A percentile compares a stretch with the other conserved stretches of the same genome.
phyloP scores from a whole-genome alignment of 2,797 vertebrate species.

The Arrhamphus sclerolepis region DNA sequence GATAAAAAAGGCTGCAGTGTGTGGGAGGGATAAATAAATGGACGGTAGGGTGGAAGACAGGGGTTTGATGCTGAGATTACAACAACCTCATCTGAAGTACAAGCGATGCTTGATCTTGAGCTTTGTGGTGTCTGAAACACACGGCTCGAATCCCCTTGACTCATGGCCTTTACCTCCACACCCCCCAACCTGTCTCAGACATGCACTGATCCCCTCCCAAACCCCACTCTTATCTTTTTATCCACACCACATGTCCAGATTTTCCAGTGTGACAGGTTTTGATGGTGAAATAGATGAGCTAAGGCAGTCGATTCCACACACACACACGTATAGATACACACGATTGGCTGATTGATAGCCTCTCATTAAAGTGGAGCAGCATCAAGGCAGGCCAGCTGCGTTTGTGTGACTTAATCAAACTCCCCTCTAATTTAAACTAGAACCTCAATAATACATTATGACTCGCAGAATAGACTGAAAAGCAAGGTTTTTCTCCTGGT shows the following conservation, averaged over 20 bases:
- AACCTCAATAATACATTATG: constrained; percentile 41
- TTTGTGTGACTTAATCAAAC: constrained; percentile 58
- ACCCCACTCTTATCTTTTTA: constrained; percentile 26
- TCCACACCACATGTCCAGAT: constrained; percentile 33
- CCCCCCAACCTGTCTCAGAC: constrained; percentile 9
- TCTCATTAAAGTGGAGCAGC: constrained; percentile 50
- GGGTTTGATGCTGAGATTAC: constrained; percentile 78
- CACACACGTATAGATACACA: constrained; percentile 20
- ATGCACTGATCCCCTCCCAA: constrained; percentile 22
- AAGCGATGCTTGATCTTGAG: constrained; percentile 73
- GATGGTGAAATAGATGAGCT: constrained; percentile 47
- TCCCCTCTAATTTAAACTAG: constrained; percentile 49
- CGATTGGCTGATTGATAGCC: constrained; percentile 57
- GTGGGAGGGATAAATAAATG: constrained; percentile 35
- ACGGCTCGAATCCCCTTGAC: constrained; percentile 58
- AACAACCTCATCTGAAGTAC: constrained; percentile 68
- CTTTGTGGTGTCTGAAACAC: constrained; percentile 70
- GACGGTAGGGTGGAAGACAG: constrained; percentile 25
- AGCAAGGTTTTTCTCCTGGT: constrained; percentile 21
- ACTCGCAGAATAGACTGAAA: constrained; percentile 35
- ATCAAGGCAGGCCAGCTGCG: constrained; percentile 43
- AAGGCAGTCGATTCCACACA: constrained; percentile 28
- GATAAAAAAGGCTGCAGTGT: constrained; percentile 52
- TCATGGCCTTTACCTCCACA: constrained; percentile 35
- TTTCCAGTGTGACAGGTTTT: constrained; percentile 35